Evolutionary conservation across 2,113 vertebrate genomes (phyloP).

Genomic region (Sardina pilchardus): DNA sequence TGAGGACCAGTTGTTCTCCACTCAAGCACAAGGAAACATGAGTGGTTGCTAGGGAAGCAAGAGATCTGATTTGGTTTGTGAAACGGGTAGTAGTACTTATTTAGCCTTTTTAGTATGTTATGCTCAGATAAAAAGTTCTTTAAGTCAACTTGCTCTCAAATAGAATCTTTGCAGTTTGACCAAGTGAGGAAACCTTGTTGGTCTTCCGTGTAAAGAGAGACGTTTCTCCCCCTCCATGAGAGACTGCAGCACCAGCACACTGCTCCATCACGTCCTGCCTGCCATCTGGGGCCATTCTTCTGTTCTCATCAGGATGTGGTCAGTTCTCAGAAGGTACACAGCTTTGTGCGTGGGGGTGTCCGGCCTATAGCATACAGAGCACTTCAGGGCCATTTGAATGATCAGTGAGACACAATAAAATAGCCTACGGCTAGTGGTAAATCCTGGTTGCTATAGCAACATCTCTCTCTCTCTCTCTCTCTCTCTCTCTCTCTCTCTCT

Average conservation of each 20-base stretch:
- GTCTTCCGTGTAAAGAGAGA: background rate
- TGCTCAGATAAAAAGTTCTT: background rate
- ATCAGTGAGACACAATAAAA: background rate
- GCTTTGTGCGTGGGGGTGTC: background rate
- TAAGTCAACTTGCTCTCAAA: background rate
- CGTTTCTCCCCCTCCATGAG: background rate
- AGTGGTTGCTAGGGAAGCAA: background rate
- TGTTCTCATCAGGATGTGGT: background rate
- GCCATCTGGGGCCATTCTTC: background rate
- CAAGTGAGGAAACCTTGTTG: background rate
- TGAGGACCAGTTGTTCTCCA: background rate
- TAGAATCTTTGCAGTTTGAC: background rate
- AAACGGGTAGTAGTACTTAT: background rate
- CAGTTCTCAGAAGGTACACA: background rate
- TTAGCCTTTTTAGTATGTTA: background rate
- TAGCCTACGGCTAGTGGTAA: conserved; percentile 11
- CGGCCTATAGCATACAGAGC: conserved; percentile 1
- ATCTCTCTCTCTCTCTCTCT: background rate
- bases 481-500: too few species aligned
- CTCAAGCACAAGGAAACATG: background rate
- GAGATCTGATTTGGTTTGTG: background rate
- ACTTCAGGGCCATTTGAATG: background rate
- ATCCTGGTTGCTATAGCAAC: conserved; percentile 33
- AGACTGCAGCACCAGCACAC: background rate
- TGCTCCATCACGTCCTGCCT: background rate